These are phyloP conservation scores for Hyalella azteca DNA, from an alignment of 2,888 invertebrate genomes.

Conservation along the genomic window DNA sequence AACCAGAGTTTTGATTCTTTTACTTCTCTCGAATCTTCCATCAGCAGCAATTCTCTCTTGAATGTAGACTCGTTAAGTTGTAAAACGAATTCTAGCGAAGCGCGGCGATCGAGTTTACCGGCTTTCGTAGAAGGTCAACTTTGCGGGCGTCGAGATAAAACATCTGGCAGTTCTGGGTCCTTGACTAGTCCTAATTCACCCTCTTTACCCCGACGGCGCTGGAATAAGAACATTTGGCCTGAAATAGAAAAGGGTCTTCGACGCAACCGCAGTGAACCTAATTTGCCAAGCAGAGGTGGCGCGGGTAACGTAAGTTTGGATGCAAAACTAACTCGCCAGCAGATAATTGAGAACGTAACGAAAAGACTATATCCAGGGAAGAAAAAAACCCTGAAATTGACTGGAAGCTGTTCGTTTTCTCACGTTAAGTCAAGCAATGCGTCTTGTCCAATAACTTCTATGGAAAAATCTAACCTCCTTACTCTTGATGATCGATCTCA, in stretches of 20 bases:
- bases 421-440: background rate
- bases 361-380: constrained; percentile 49
- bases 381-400: background rate
- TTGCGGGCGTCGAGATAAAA: constrained; percentile 10
- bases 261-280: constrained; percentile 54
- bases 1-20: background rate
- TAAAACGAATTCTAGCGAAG: background rate
- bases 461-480: background rate
- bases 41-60: background rate
- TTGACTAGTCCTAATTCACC: constrained; percentile 22
- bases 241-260: constrained; percentile 49
- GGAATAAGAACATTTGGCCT: constrained; percentile 57
- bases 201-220: constrained; percentile 46
- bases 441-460: background rate
- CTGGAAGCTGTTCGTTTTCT: background rate
- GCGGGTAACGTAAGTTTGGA: background rate
- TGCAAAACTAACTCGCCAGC: constrained; percentile 36
- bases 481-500: background rate
- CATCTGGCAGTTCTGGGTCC: background rate
- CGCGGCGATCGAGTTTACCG: background rate
- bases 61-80: constrained; percentile 29
- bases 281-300: constrained; percentile 39
- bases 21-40: constrained; percentile 24
- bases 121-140: background rate
- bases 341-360: constrained; percentile 52